Percentiles rank a stretch among this genome's conserved stretches.
Conservation (phyloP, 2,888 invertebrate species). For the Tridacna crocea region DNA sequence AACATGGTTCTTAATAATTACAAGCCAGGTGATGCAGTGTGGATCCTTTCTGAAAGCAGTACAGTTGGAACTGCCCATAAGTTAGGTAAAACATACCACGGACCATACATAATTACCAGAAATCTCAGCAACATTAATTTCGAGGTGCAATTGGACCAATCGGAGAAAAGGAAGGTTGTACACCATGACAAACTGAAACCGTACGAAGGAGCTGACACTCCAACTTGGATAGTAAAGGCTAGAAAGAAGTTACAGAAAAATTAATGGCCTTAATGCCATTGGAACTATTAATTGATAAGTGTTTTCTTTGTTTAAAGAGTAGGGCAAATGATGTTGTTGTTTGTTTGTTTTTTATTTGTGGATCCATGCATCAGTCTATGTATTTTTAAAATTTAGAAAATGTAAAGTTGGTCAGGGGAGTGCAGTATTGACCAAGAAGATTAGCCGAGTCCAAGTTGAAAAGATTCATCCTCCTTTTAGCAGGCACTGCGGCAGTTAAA, state of each 20-base stretch:
- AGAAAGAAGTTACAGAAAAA: conserved; percentile 1
- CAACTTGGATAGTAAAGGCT: neutral
- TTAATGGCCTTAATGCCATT: neutral
- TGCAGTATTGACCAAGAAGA: too few species aligned
- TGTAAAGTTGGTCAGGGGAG: neutral
- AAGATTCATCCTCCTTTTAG: neutral
- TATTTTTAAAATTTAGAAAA: neutral
- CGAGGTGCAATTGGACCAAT: neutral
- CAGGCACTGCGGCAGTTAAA: neutral
- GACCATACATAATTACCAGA: conserved; percentile 2
- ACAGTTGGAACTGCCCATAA: conserved; percentile 6
- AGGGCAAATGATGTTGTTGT: neutral
- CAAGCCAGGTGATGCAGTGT: conserved; percentile 9
- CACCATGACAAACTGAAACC: conserved; percentile 8
- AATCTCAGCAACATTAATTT: neutral
- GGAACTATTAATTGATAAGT: neutral
- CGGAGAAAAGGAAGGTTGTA: neutral
- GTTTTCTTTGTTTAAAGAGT: neutral
- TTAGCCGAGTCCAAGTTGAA: too few species aligned
- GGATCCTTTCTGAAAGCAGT: neutral
- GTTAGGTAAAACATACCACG: neutral
- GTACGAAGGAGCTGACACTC: neutral
- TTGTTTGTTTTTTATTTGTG: neutral
- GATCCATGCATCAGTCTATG: neutral
- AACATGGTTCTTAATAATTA: neutral